These are phyloP conservation scores for Amblyteles armatorius DNA, from an alignment of 2,888 invertebrate genomes.

Conservation along the genomic window DNA sequence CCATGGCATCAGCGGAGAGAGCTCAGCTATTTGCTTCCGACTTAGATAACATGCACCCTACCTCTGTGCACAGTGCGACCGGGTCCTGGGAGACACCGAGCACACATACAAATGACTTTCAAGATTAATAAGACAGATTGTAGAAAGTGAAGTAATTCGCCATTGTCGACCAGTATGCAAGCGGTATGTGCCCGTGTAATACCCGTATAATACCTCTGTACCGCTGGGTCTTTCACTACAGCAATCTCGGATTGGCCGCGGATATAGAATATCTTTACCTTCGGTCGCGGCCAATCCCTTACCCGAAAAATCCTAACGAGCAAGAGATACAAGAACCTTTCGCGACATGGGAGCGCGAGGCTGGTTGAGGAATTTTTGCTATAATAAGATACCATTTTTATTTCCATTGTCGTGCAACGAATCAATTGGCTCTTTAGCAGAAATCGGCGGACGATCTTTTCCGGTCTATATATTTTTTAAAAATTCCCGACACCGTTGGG, in stretches of 20 bases:
- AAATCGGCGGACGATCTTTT: too few species aligned
- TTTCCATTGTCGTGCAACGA: too few species aligned
- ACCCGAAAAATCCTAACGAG: too few species aligned
- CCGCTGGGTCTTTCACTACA: slow-evolving; percentile 14
- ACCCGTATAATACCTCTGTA: slow-evolving; percentile 13
- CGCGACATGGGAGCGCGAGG: too few species aligned
- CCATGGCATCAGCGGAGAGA: slow-evolving; percentile 47
- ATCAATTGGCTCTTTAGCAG: too few species aligned
- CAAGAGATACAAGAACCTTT: too few species aligned
- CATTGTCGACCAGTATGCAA: slow-evolving; percentile 66
- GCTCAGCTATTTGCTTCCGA: slow-evolving; percentile 78
- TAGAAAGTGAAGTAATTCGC: slow-evolving; percentile 79
- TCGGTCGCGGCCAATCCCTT: neutral
- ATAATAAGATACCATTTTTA: too few species aligned
- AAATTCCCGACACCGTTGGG: too few species aligned
- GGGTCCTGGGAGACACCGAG: slow-evolving; percentile 61
- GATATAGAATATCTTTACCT: neutral
- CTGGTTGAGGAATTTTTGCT: too few species aligned
- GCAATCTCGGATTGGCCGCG: neutral
- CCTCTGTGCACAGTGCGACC: slow-evolving; percentile 29
- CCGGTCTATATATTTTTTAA: too few species aligned
- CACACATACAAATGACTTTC: slow-evolving; percentile 71
- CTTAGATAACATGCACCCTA: slow-evolving; percentile 75
- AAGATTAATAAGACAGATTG: slow-evolving; percentile 81
- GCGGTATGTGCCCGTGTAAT: slow-evolving; percentile 11